A percentile compares a stretch with the other conserved stretches of the same genome.
Evolutionary conservation across 92 coral and sea anemone genomes (phyloP).

Genomic region (Diadumene lineata): DNA sequence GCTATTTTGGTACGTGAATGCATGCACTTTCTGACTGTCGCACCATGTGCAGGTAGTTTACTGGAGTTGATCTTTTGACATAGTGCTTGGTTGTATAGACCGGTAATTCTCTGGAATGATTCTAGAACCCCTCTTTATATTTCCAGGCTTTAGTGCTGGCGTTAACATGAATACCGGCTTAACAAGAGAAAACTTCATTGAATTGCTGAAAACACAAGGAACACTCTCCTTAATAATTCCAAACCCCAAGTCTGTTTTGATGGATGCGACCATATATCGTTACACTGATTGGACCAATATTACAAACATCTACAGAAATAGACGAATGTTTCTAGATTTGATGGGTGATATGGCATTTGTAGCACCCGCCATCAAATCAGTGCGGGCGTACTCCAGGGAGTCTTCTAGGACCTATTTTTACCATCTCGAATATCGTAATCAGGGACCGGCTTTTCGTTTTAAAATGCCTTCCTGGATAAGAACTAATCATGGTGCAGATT

Average conservation of each 20-base stretch:
- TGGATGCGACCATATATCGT: slow-evolving; percentile 15
- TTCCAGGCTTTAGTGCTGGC: neutral
- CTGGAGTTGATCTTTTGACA: too few relatives aligned
- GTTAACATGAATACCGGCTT: neutral
- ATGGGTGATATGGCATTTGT: neutral
- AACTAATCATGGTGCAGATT: slow-evolving; percentile 18
- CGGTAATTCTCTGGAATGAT: neutral
- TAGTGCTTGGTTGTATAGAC: neutral
- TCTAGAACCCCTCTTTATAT: neutral
- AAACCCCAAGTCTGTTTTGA: neutral
- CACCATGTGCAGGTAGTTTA: too few relatives aligned
- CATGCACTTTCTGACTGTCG: too few relatives aligned
- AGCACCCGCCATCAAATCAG: slow-evolving; percentile 4
- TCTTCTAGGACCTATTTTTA: slow-evolving; percentile 7
- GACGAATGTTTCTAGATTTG: slow-evolving; percentile 31
- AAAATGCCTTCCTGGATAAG: slow-evolving; percentile 18
- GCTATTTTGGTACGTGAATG: too few relatives aligned
- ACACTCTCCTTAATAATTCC: neutral
- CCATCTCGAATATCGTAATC: neutral
- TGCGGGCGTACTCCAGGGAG: slow-evolving; percentile 2
- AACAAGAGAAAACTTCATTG: neutral
- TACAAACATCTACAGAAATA: slow-evolving; percentile 1
- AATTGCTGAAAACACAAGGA: neutral
- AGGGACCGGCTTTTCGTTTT: neutral
- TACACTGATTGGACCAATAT: slow-evolving; percentile 24